Conservation (phyloP, 1,140 invertebrate species). For the Hyles euphorbiae region DNA sequence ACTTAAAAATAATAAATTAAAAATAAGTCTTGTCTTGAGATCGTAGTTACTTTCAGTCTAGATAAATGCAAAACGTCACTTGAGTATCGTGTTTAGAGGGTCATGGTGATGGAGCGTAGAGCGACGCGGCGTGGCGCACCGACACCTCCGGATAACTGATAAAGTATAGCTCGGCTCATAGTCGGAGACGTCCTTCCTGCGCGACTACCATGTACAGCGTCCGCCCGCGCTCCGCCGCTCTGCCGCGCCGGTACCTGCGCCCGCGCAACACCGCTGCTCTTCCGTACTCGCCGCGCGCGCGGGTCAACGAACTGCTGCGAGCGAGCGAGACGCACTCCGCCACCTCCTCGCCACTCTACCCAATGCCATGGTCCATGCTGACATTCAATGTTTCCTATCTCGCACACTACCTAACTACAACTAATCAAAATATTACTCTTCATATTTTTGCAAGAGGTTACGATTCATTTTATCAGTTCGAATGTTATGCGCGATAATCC, state of each 20-base stretch:
- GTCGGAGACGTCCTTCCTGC: conserved; percentile 61
- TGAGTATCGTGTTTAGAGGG: conserved; percentile 35
- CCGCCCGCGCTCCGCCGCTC: conserved; percentile 37
- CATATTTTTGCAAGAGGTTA: no score
- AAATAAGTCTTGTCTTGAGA: conserved; percentile 72
- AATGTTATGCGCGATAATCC: no score
- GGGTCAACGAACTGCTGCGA: conserved; percentile 69
- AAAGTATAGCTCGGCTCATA: conserved; percentile 63
- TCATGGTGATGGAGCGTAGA: conserved; percentile 46
- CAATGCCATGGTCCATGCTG: conserved; percentile 62
- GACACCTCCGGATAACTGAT: conserved; percentile 68
- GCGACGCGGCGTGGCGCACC: conserved; percentile 54
- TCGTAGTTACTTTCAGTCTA: conserved; percentile 71
- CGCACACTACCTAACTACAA: no score
- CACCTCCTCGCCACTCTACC: conserved; percentile 19
- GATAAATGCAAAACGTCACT: conserved; percentile 37
- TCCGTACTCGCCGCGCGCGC: conserved; percentile 47
- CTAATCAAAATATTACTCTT: no score
- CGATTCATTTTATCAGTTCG: no score
- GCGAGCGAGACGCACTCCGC: conserved; percentile 43
- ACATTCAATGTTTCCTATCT: conserved; percentile 27
- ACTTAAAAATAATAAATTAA: conserved; percentile 61
- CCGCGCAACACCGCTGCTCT: conserved; percentile 40
- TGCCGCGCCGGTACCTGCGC: conserved; percentile 46
- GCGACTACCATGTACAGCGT: conserved; percentile 37